Evolutionary conservation across 2,113 vertebrate species (phyloP), one percentile per base, ranked within the genome.

Genomic region (Elachura formosa): DNA sequence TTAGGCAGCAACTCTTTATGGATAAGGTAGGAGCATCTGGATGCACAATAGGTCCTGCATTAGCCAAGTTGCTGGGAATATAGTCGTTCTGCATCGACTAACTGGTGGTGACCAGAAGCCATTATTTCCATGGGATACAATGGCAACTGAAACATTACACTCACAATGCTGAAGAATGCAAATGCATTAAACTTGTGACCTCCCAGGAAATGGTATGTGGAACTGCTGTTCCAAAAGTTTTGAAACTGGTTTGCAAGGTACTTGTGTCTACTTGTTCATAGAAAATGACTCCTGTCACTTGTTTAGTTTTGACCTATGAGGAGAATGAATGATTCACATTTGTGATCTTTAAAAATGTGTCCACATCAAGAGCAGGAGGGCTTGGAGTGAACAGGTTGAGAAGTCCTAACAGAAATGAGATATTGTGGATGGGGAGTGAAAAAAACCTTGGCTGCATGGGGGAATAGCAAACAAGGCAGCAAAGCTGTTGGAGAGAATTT

Each of bases 121-220:
- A 97, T 97, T 98, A 97, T 97, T 96, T 97, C 94, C 89, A 74
- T 46, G 20, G 28, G 82, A 96, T 93, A 97, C 96, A 98, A 98
- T 95, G 96, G 92, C 91, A 94, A 85, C 84, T 63, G 95, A 95
- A 98, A 90, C 94, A 96, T 97, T 96, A 95, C 81, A 93, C 71
- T 67, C 87, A 74, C 87, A 67, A 75, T 72, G 66, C 90, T 49
- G 38, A 94, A 94, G 96, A 96, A 97, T 94, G 78, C 41, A 91
- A 94, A 97, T 91, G 79, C 96, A 97, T 98, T 97, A 97, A 97
- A 96, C 96, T 94, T 85, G 89, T 96, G 97, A 98, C 98, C 98
- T 97, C 96, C 34, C 29, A 95, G 94, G 84, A 97, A 95, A 92
- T 83, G 94, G 88, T 90, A 85, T 90, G 81, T 92, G 87, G 82